Conservation (phyloP, 1,140 invertebrate genomes). For the Gryon sp. region DNA sequence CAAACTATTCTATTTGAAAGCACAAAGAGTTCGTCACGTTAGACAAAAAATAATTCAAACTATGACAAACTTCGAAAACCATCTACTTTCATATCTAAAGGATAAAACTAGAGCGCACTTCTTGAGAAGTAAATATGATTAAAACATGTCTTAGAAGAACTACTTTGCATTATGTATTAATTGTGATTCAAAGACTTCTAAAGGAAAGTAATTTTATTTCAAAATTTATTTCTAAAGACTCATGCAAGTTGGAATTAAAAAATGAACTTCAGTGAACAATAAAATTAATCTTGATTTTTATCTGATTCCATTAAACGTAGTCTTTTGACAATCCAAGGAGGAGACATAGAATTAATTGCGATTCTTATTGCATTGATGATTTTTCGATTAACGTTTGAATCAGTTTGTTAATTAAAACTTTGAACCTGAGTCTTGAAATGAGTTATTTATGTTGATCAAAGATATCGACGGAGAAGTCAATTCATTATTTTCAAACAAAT, state of each 20-base stretch:
- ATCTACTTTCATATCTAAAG: background rate
- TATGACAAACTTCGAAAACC: conserved; percentile 12
- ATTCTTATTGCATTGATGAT: conserved; percentile 6
- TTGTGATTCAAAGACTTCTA: too few species aligned
- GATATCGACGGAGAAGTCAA: too few species aligned
- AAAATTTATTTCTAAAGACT: too few species aligned
- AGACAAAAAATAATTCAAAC: conserved; percentile 5
- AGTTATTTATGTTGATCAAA: conserved; percentile 30
- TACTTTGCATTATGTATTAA: conserved; percentile 2
- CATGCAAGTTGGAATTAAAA: background rate
- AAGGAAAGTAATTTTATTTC: too few species aligned
- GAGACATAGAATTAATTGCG: conserved; percentile 25
- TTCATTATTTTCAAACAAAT: background rate
- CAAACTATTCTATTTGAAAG: conserved; percentile 13
- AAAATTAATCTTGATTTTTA: conserved; percentile 20
- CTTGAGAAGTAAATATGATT: background rate
- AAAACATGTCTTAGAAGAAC: background rate
- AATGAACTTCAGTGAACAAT: conserved; percentile 25
- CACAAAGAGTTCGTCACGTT: background rate
- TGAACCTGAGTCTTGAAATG: conserved; percentile 11
- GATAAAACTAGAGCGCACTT: background rate
- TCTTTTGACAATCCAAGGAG: conserved; percentile 21
- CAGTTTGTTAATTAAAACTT: conserved; percentile 30
- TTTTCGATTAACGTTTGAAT: conserved; percentile 1
- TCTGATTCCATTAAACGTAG: conserved; percentile 15